Conservation (phyloP, 53 echinoderm and acorn worm genomes). For the Stichopus horrens region DNA sequence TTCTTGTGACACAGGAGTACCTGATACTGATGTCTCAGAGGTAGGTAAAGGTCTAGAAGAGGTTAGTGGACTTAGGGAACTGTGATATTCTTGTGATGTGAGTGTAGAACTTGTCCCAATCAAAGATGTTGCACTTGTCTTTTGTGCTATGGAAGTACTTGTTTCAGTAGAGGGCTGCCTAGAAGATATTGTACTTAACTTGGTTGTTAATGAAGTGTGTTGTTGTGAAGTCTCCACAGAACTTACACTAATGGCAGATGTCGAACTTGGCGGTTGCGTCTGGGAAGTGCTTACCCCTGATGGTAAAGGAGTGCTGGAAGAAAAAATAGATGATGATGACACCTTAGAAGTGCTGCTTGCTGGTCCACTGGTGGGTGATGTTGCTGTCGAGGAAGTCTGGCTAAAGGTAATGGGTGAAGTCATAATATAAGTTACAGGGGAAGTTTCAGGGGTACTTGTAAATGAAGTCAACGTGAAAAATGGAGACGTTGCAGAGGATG, state of each 20-base stretch:
- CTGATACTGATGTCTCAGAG: background rate
- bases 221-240: too few species aligned
- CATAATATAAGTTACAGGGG: background rate
- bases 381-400: background rate
- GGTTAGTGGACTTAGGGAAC: background rate
- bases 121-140: background rate
- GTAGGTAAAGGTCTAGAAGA: background rate
- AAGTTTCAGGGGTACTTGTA: background rate
- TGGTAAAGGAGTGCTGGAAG: background rate
- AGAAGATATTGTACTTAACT: too few species aligned
- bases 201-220: too few species aligned
- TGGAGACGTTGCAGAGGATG: constrained; percentile 50
- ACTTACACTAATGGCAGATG: too few species aligned
- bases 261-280: too few species aligned
- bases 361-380: background rate
- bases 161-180: too few species aligned
- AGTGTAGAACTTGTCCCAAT: background rate
- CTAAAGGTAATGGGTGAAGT: background rate
- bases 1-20: background rate
- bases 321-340: background rate
- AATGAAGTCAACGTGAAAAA: constrained; percentile 7
- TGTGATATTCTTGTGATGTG: background rate
- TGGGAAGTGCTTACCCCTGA: too few species aligned
- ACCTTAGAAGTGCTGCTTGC: background rate
- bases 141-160: background rate